These are phyloP conservation scores for Pseudolaguvia tuberculata DNA, from an alignment of 2,113 vertebrate species.

Conservation along the genomic window DNA sequence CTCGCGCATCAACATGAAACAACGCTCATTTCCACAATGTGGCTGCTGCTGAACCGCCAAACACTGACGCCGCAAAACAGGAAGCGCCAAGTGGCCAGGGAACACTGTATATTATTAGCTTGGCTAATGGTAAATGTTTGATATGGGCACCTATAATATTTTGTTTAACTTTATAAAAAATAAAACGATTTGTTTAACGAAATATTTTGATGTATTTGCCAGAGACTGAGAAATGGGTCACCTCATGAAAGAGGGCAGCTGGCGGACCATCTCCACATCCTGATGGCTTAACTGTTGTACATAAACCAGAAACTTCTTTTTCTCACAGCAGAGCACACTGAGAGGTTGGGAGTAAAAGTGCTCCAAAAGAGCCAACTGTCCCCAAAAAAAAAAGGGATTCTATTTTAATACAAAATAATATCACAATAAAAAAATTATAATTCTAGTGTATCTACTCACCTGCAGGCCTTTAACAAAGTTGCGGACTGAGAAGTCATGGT, in stretches of 20 bases:
- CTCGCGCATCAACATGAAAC: too few species aligned
- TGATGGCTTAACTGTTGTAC: slow-evolving; percentile 66
- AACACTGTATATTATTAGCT: too few species aligned
- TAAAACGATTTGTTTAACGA: too few species aligned
- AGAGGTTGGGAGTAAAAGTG: slow-evolving; percentile 88
- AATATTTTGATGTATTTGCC: neutral
- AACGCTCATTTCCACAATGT: too few species aligned
- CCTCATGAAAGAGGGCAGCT: slow-evolving; percentile 88
- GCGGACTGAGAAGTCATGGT: slow-evolving; percentile 92
- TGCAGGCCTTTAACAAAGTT: slow-evolving; percentile 95
- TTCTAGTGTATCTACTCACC: slow-evolving; percentile 63
- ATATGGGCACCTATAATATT: neutral
- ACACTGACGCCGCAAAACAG: too few species aligned
- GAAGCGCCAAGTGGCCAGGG: too few species aligned
- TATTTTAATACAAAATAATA: neutral
- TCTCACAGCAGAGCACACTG: slow-evolving; percentile 83
- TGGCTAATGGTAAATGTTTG: neutral
- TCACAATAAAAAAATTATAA: neutral
- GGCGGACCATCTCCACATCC: slow-evolving; percentile 81
- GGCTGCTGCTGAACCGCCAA: too few species aligned
- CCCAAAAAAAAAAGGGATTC: slow-evolving; percentile 37
- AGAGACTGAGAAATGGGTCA: slow-evolving; percentile 49
- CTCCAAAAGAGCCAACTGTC: slow-evolving; percentile 84
- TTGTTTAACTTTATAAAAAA: too few species aligned
- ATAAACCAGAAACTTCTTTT: slow-evolving; percentile 66